Percentiles rank a stretch among this genome's conserved stretches.
Evolutionary conservation across 2,797 vertebrate genomes (phyloP).

Genomic region (Micromesistius poutassou): DNA sequence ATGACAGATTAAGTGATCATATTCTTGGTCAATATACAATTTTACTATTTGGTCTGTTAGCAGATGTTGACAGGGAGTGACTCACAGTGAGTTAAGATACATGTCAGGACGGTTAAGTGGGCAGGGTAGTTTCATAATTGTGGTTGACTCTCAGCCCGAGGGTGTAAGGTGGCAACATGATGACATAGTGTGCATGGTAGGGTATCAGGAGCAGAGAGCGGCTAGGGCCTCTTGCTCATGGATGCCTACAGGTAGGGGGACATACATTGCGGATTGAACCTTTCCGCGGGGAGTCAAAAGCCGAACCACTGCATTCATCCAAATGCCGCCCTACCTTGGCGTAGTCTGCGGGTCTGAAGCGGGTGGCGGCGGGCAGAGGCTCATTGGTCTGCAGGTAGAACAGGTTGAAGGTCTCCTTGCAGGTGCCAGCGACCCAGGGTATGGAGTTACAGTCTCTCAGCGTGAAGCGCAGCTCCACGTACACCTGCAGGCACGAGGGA

Average conservation of each 20-base stretch:
- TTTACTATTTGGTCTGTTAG: background rate
- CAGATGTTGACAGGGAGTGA: background rate
- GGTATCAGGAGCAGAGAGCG: background rate
- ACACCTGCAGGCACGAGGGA: conserved; percentile 64
- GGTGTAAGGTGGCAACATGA: background rate
- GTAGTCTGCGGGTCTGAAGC: conserved; percentile 86
- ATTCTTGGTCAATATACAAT: background rate
- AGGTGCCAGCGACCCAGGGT: conserved; percentile 94
- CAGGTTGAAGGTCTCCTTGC: conserved; percentile 98
- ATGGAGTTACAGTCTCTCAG: conserved; percentile 98
- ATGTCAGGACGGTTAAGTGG: background rate
- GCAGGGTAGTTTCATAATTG: background rate
- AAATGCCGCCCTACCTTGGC: conserved; percentile 71
- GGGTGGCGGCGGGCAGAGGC: conserved; percentile 77
- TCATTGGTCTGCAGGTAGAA: conserved; percentile 92
- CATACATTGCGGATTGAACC: background rate
- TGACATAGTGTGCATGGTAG: background rate
- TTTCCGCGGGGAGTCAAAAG: background rate
- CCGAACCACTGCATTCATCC: background rate
- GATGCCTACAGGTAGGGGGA: background rate
- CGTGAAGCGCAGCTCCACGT: conserved; percentile 96
- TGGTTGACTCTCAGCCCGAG: background rate
- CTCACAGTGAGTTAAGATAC: no score
- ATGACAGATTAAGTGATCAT: background rate
- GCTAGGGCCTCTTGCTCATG: background rate